These are phyloP conservation scores for Pundamilia nyererei DNA, from an alignment of 2,113 vertebrate species.

Conservation along the genomic window DNA sequence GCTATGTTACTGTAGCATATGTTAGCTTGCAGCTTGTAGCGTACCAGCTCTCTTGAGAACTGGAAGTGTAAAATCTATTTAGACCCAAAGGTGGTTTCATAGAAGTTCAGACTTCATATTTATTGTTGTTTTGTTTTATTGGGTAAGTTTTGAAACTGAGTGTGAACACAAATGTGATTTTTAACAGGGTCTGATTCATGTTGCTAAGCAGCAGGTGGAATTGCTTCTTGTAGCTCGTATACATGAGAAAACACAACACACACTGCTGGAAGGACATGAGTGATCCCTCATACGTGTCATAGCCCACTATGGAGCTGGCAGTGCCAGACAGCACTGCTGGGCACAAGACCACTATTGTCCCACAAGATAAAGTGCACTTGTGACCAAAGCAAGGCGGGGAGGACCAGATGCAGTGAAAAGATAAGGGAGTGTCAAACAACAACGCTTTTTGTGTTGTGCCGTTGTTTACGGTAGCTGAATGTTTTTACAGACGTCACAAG, in stretches of 20 bases:
- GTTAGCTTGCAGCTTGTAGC: not conserved
- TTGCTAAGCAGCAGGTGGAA: not conserved
- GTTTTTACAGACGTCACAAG: not conserved
- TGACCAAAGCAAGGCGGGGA: constrained; percentile 56
- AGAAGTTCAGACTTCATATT: not conserved
- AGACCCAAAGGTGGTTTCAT: not conserved
- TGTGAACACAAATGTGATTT: not conserved
- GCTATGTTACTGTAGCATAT: not conserved
- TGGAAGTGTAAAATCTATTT: not conserved
- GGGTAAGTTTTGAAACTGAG: not conserved
- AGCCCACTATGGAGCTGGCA: constrained; percentile 72
- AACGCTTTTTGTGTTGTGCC: constrained; percentile 82
- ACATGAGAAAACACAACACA: not conserved
- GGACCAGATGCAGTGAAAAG: constrained; percentile 65
- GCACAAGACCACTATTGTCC: constrained; percentile 86
- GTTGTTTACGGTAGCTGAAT: constrained; percentile 50
- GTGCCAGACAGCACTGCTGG: constrained; percentile 75
- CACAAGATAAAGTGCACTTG: constrained; percentile 78
- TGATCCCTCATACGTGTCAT: constrained; percentile 47
- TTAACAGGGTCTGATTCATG: not conserved
- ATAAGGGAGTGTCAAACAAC: constrained; percentile 65
- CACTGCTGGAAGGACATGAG: constrained; percentile 13
- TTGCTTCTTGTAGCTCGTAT: not conserved
- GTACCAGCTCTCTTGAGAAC: not conserved
- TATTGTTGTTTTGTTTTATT: not conserved